A percentile compares a stretch with the other conserved stretches of the same genome.
These are phyloP conservation scores for Eupithecia subumbrata DNA, from an alignment of 2,888 invertebrate genomes.

Conservation along the genomic window DNA sequence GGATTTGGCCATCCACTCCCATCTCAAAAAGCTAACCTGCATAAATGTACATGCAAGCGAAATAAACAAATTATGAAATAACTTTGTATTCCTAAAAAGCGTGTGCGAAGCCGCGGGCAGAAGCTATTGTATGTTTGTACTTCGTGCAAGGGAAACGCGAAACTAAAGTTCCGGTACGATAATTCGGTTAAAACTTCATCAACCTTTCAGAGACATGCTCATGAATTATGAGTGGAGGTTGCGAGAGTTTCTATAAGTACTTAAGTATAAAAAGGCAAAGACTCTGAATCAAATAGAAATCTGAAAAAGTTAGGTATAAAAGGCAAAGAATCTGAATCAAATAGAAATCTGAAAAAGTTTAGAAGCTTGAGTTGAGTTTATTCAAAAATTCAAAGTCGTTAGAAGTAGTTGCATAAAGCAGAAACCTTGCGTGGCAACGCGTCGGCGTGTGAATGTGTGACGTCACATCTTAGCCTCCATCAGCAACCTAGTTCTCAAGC, in stretches of 20 bases:
- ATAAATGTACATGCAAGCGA: too few species aligned
- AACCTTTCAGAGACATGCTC: background rate
- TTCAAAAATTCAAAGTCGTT: constrained; percentile 6
- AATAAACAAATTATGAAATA: too few species aligned
- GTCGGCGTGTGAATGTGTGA: constrained; percentile 6
- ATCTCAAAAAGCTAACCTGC: too few species aligned
- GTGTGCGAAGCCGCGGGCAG: too few species aligned
- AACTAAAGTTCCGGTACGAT: background rate
- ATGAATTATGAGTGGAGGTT: background rate
- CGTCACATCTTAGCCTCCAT: constrained; percentile 12
- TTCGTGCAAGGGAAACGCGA: background rate
- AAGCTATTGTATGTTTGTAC: background rate
- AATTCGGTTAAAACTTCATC: background rate
- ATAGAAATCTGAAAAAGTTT: background rate
- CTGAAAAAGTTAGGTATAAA: background rate
- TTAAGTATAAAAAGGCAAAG: background rate
- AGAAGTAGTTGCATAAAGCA: constrained; percentile 10
- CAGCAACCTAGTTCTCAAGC: background rate
- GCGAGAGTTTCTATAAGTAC: background rate
- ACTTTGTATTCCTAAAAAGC: background rate
- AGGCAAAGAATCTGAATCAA: background rate
- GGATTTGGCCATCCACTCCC: too few species aligned
- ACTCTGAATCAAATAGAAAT: background rate
- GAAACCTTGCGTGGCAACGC: constrained; percentile 6
- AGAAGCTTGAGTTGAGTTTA: background rate